phyloP scores from a whole-genome alignment of 1,140 invertebrate genomes.

The Drosophila melanogaster region DNA sequence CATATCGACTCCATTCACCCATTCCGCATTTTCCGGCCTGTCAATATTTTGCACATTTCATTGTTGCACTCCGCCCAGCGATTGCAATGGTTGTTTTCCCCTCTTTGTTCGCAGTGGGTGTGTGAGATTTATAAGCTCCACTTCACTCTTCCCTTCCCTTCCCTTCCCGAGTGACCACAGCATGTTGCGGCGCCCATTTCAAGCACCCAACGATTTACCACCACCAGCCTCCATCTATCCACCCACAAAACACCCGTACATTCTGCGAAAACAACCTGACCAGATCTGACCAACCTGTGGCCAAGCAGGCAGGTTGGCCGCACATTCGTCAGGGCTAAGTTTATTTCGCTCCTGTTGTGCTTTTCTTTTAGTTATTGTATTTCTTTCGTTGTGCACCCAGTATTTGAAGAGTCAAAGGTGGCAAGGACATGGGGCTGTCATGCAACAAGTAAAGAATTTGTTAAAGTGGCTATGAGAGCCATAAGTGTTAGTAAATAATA shows the following conservation, averaged over 20 bases:
- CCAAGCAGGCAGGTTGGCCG: conserved; percentile 42
- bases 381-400: conserved; percentile 9
- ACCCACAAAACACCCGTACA: conserved; percentile 6
- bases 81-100: conserved; percentile 37
- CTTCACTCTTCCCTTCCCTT: conserved; percentile 8
- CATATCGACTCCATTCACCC: not conserved
- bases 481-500: too few relatives aligned
- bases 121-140: conserved; percentile 64
- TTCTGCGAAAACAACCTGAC: conserved; percentile 24
- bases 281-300: conserved; percentile 70
- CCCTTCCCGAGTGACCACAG: conserved; percentile 54
- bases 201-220: conserved; percentile 15
- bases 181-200: conserved; percentile 65
- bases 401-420: not conserved
- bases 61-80: conserved; percentile 56
- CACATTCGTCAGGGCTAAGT: conserved; percentile 59
- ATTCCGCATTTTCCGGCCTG: conserved; percentile 40
- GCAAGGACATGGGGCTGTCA: not conserved
- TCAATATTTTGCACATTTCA: conserved; percentile 82
- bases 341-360: conserved; percentile 28
- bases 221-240: conserved; percentile 8
- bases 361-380: conserved; percentile 12
- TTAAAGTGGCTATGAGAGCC: too few relatives aligned
- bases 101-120: conserved; percentile 26
- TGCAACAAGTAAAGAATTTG: too few relatives aligned